These are phyloP conservation scores for Aphelenchoides fujianensis DNA, from an alignment of 1,140 invertebrate genomes.

Conservation along the genomic window DNA sequence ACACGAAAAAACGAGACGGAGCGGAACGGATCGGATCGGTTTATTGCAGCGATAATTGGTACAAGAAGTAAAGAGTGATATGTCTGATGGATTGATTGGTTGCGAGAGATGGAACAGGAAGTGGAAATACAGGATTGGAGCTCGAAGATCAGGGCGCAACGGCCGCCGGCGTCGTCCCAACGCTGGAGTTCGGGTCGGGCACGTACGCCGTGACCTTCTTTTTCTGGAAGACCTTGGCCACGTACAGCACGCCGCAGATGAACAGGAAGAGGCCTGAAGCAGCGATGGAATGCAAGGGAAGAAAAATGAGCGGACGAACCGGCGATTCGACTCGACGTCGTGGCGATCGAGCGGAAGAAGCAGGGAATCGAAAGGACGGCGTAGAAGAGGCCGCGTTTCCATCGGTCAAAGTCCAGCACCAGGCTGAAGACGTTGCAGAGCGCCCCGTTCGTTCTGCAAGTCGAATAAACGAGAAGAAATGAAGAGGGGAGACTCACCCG, in stretches of 20 bases:
- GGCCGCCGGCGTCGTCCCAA: not conserved
- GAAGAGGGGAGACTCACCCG: too few relatives aligned
- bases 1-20: too few relatives aligned
- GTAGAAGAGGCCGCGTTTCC: conserved; percentile 45
- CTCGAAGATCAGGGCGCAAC: not conserved
- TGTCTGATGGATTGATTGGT: not conserved
- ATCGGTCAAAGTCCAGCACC: conserved; percentile 42
- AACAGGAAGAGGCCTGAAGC: conserved; percentile 41
- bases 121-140: not conserved
- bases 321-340: conserved; percentile 27
- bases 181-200: conserved; percentile 12
- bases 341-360: conserved; percentile 41
- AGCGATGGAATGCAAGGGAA: conserved; percentile 2
- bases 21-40: too few relatives aligned
- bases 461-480: conserved; percentile 3
- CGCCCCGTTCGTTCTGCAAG: conserved; percentile 43
- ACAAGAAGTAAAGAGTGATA: too few relatives aligned
- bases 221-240: conserved; percentile 43
- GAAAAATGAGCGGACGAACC: conserved; percentile 23
- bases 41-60: too few relatives aligned
- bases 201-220: conserved; percentile 45
- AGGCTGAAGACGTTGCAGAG: conserved; percentile 35
- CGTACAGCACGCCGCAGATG: conserved; percentile 35
- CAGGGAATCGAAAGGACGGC: conserved; percentile 32
- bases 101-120: too few relatives aligned